Evolutionary conservation across 2,113 vertebrate species (phyloP).

Genomic region (Rissa tridactyla): DNA sequence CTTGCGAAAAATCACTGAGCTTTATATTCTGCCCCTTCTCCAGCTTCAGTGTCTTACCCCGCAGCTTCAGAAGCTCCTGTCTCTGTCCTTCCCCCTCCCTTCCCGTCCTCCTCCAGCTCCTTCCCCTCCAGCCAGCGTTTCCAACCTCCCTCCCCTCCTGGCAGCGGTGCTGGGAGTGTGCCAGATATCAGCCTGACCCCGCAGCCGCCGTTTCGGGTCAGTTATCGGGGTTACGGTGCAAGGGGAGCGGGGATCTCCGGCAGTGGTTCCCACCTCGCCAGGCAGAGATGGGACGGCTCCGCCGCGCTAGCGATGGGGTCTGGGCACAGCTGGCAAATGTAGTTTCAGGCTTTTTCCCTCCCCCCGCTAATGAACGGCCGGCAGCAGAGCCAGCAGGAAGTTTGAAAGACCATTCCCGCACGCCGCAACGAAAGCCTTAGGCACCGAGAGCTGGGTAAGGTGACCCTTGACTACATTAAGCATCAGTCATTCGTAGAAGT

Average conservation of each 20-base stretch:
- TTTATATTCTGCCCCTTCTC: background rate
- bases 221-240: background rate
- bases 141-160: background rate
- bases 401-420: background rate
- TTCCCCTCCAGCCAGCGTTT: background rate
- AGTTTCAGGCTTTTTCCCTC: background rate
- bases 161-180: background rate
- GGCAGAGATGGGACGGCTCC: background rate
- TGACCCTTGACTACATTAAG: background rate
- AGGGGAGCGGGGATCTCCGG: background rate
- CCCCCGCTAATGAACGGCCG: background rate
- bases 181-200: constrained; percentile 57
- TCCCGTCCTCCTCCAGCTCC: background rate
- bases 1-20: constrained; percentile 16
- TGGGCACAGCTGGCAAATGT: background rate
- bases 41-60: background rate
- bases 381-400: background rate
- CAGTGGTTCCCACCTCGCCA: rapidly evolving
- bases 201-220: background rate
- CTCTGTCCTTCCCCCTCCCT: background rate
- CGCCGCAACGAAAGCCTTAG: background rate
- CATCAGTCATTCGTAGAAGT: background rate
- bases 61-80: background rate
- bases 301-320: rapidly evolving
- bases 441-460: background rate